phyloP scores from a whole-genome alignment of 1,140 invertebrate species.

The Pogonognathellus flavescens region DNA sequence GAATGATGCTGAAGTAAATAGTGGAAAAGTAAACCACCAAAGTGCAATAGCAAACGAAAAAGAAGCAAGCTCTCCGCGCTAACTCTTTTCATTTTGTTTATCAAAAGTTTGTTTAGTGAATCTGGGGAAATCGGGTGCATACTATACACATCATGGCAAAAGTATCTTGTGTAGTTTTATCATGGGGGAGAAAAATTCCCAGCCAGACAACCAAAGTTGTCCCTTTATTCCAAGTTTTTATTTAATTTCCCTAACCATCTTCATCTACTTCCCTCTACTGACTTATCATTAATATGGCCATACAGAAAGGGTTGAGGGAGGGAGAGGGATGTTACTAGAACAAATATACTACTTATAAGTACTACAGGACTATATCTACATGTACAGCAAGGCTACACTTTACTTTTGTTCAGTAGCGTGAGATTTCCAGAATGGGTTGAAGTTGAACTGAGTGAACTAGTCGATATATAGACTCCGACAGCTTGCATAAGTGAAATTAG shows the following conservation, averaged over 20 bases:
- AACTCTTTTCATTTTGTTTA: conserved; percentile 45
- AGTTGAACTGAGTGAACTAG: not conserved
- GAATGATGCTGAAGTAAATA: not conserved
- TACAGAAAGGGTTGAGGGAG: not conserved
- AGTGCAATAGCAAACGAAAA: not conserved
- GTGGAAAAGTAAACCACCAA: not conserved
- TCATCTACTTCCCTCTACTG: not conserved
- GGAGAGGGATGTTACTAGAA: not conserved
- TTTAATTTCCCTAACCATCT: conserved; percentile 29
- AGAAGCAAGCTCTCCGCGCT: not conserved
- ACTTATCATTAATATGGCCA: not conserved
- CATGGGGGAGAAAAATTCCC: conserved; percentile 38
- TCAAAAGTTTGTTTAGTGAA: conserved; percentile 19
- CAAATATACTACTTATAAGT: not conserved
- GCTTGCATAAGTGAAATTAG: conserved; percentile 4
- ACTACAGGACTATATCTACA: not conserved
- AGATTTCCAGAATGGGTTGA: not conserved
- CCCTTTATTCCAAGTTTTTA: conserved; percentile 37
- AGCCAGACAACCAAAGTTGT: not conserved
- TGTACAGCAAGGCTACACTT: not conserved
- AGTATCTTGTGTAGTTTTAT: not conserved
- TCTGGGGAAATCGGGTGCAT: not conserved
- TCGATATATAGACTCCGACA: conserved; percentile 6
- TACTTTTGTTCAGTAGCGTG: conserved; percentile 21
- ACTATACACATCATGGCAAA: not conserved